Evolutionary conservation across 2,113 vertebrate genomes (phyloP).

Genomic region (Pomatorhinus ruficollis): DNA sequence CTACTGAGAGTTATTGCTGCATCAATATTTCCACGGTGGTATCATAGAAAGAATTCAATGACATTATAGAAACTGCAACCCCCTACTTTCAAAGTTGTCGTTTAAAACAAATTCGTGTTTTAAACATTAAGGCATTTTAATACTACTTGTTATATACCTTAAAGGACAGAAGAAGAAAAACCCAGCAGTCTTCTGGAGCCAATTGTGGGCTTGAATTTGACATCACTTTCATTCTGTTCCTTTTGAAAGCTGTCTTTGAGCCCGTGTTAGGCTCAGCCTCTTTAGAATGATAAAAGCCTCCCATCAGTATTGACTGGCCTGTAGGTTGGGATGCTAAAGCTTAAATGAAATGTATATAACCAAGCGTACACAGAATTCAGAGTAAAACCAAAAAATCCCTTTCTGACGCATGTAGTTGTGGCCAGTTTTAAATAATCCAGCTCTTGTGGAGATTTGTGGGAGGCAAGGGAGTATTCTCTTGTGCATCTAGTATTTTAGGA

Average conservation of each 20-base stretch:
- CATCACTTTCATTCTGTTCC: conserved; percentile 72
- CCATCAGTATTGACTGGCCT: conserved; percentile 43
- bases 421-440: background rate
- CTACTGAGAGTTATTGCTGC: conserved; percentile 40
- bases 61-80: background rate
- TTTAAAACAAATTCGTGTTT: conserved; percentile 73
- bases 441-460: background rate
- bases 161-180: conserved; percentile 15
- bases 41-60: conserved; percentile 37
- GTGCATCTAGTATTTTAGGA: background rate
- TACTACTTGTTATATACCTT: conserved; percentile 61
- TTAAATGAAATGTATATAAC: background rate
- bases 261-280: conserved; percentile 49
- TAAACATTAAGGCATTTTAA: conserved; percentile 67
- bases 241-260: conserved; percentile 74
- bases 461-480: background rate
- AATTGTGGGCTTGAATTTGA: conserved; percentile 69
- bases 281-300: conserved; percentile 68
- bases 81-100: conserved; percentile 48
- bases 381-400: background rate
- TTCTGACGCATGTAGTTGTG: background rate
- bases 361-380: background rate
- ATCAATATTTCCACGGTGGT: background rate
- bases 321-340: conserved; percentile 38
- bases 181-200: conserved; percentile 43